phyloP scores from a whole-genome alignment of 2,888 invertebrate genomes.

The Hyles lineata region DNA sequence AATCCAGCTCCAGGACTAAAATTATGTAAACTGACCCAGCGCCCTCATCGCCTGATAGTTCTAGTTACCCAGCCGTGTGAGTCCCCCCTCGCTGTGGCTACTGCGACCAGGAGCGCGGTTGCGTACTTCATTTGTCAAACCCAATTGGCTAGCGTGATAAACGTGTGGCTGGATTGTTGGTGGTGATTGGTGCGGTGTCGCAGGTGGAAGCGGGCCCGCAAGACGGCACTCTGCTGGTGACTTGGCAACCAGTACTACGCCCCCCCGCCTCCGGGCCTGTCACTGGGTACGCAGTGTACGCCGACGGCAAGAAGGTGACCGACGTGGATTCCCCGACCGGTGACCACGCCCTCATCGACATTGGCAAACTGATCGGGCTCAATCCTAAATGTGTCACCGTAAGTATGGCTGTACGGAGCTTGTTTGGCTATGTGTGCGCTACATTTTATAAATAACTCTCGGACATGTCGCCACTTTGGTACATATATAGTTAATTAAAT shows the following conservation, averaged over 20 bases:
- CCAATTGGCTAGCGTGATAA: slow-evolving; percentile 76
- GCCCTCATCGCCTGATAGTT: slow-evolving; percentile 72
- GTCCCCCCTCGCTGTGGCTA: slow-evolving; percentile 74
- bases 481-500: slow-evolving; percentile 5
- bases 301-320: slow-evolving; percentile 98
- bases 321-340: slow-evolving; percentile 97
- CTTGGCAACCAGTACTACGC: slow-evolving; percentile 98
- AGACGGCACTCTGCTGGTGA: slow-evolving; percentile 98
- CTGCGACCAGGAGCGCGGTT: slow-evolving; percentile 67
- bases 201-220: slow-evolving; percentile 99
- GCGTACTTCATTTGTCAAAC: slow-evolving; percentile 61
- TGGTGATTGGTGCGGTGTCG: slow-evolving; percentile 86
- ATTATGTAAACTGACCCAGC: slow-evolving; percentile 67
- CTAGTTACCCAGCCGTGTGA: slow-evolving; percentile 70
- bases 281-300: slow-evolving; percentile 98
- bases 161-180: slow-evolving; percentile 82
- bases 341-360: slow-evolving; percentile 98
- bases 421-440: slow-evolving; percentile 73
- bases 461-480: slow-evolving; percentile 31
- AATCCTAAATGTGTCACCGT: slow-evolving; percentile 99
- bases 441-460: slow-evolving; percentile 54
- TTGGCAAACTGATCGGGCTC: slow-evolving; percentile 96
- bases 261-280: slow-evolving; percentile 94
- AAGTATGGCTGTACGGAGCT: slow-evolving; percentile 76
- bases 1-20: slow-evolving; percentile 82